Evolutionary conservation across 2,113 vertebrate species (phyloP).

Genomic region (Tauraco erythrolophus): DNA sequence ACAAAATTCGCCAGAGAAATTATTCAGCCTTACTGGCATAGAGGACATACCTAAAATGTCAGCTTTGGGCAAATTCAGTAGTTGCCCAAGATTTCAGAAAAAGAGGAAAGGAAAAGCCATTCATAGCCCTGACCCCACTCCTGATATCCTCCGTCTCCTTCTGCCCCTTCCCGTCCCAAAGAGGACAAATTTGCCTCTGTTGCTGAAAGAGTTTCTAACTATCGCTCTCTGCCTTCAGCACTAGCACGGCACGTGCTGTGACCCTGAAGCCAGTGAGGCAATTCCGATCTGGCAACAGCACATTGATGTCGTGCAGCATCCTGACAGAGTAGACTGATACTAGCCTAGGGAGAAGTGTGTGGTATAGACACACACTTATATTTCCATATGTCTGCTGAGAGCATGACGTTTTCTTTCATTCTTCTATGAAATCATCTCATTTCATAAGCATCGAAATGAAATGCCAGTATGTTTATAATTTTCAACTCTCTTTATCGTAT

Average conservation of each 20-base stretch:
- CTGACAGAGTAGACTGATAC: neutral
- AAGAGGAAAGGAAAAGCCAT: neutral
- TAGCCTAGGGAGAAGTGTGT: neutral
- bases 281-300: neutral
- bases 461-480: constrained; percentile 34
- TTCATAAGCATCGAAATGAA: constrained; percentile 29
- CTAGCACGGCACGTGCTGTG: accelerated
- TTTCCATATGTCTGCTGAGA: neutral
- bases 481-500: constrained; percentile 35
- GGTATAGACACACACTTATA: neutral
- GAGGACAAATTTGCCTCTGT: neutral
- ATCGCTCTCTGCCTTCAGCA: neutral
- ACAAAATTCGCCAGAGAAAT: neutral
- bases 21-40: neutral
- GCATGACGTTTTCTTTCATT: neutral
- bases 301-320: neutral
- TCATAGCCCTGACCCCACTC: neutral
- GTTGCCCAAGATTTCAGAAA: neutral
- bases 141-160: neutral
- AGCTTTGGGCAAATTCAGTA: neutral
- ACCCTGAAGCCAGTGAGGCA: neutral
- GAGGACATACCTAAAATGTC: neutral
- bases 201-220: neutral
- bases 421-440: constrained; percentile 13
- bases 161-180: neutral